Percentiles rank a stretch among this genome's conserved stretches.
These are phyloP conservation scores for Phycodurus eques DNA, from an alignment of 2,113 vertebrate genomes.

Conservation along the genomic window DNA sequence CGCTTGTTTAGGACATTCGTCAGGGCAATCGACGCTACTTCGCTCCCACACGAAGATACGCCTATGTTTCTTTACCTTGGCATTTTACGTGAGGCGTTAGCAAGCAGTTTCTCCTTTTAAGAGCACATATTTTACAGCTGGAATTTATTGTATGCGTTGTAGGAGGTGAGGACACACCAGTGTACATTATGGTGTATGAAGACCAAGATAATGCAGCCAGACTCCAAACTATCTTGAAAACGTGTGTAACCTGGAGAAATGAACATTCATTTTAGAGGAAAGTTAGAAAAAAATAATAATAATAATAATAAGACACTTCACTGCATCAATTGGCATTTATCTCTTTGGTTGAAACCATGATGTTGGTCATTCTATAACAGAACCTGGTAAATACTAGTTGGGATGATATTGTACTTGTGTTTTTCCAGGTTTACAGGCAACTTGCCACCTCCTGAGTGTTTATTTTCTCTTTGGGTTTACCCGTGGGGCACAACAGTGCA, in stretches of 20 bases:
- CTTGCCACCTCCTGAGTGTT: neutral
- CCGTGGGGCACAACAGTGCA: constrained; percentile 1
- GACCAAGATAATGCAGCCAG: neutral
- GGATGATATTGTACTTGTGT: neutral
- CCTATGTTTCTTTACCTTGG: neutral
- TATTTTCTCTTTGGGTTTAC: neutral
- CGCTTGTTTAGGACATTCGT: neutral
- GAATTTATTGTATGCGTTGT: neutral
- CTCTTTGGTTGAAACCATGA: neutral
- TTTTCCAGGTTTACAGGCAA: neutral
- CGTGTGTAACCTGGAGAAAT: too few species aligned
- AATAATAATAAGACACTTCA: neutral
- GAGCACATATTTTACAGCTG: neutral
- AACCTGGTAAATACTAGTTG: neutral
- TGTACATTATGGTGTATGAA: neutral
- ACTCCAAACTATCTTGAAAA: too few species aligned
- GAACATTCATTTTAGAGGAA: too few species aligned
- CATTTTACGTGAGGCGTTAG: neutral
- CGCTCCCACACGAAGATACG: neutral
- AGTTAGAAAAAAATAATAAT: too few species aligned
- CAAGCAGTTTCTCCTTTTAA: neutral
- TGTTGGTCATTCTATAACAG: neutral
- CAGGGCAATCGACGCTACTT: neutral
- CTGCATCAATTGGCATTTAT: neutral
- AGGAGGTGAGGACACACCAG: neutral